Conservation (phyloP, 2,797 vertebrate species). For the Phrynocephalus forsythii region DNA sequence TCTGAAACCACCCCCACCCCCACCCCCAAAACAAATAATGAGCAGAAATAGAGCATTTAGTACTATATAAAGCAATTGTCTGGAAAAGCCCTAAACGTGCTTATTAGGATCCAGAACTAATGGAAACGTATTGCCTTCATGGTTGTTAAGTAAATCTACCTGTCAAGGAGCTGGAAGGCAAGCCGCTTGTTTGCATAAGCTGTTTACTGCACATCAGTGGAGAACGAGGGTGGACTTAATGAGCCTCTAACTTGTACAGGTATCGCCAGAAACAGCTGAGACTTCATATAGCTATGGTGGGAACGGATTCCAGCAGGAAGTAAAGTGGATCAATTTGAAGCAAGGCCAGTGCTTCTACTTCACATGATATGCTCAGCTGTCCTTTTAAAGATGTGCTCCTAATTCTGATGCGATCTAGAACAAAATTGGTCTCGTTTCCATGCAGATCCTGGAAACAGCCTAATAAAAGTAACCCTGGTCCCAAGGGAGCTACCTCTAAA, state of each 20-base stretch:
- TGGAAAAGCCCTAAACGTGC: neutral
- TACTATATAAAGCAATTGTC: neutral
- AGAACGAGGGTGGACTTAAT: neutral
- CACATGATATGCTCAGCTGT: neutral
- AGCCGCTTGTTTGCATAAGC: slow-evolving; percentile 5
- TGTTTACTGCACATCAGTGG: neutral
- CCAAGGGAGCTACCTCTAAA: neutral
- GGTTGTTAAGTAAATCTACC: slow-evolving; percentile 14
- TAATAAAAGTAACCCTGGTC: neutral
- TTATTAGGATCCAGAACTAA: neutral
- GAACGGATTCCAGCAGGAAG: neutral
- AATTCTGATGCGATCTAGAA: neutral
- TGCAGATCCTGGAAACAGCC: neutral
- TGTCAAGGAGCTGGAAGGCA: slow-evolving; percentile 22
- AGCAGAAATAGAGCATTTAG: neutral
- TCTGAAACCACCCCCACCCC: neutral
- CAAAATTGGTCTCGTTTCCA: neutral
- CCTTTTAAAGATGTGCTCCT: neutral
- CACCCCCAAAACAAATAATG: neutral
- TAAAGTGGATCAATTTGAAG: neutral
- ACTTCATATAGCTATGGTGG: neutral
- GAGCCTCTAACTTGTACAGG: neutral
- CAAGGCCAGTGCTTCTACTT: neutral
- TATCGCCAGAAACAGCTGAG: neutral
- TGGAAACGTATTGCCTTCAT: slow-evolving; percentile 13